Base-by-base conservation (phyloP, 1,140 invertebrate genomes). In the Drosophila lacteicornis region DNA sequence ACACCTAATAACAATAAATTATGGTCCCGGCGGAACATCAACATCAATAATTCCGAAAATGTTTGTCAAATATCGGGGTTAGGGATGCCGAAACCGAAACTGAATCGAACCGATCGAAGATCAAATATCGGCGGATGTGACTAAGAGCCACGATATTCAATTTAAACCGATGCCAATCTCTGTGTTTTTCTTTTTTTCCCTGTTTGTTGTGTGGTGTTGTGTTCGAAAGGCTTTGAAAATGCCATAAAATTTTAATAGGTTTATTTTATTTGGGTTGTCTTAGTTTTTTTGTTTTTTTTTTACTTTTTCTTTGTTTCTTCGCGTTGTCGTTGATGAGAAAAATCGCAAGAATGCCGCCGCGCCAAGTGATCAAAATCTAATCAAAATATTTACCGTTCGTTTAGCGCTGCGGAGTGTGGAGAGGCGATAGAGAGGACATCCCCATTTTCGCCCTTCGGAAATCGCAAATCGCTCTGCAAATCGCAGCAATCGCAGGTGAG, bases 181-280 rank as follows among this genome's bases (percentile, higher is more conserved):
- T 55, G 40, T 70, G 15, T 40, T 25, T 56, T 56, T 9, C 53
- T 6, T 40, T 40, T 50, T 56, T 55, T 56, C 25, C 7, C 8
- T 36, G 53, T 56, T 56, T 19, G 19, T 50, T 61, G 17, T 43
- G 33, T 43, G 22, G 15, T 43, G 7, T 60, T 60, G 36, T 58
- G 25, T 62, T 53, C 27, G 42, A 68, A 82, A 75, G 78, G 36
- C 78, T 80, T 80, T 62, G 55, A 80, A 80, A 75, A 80, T 53
- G 71, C 65, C 49, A 71, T 80, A 65, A 66, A 55, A 71, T 84
- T 66, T 71, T 71, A 82, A 82, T 79, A 57, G 80, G 53, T 82
- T 75, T 69, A 55, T 82, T 76, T 80, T 51, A 59, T 79, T 75
- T 56, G 59, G 71, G n/a, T 43, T 75, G 66, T 47, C 63, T 69